A percentile compares a stretch with the other conserved stretches of the same genome.
Conservation (phyloP, 2,888 invertebrate genomes). For the Bedellia somnulentella region DNA sequence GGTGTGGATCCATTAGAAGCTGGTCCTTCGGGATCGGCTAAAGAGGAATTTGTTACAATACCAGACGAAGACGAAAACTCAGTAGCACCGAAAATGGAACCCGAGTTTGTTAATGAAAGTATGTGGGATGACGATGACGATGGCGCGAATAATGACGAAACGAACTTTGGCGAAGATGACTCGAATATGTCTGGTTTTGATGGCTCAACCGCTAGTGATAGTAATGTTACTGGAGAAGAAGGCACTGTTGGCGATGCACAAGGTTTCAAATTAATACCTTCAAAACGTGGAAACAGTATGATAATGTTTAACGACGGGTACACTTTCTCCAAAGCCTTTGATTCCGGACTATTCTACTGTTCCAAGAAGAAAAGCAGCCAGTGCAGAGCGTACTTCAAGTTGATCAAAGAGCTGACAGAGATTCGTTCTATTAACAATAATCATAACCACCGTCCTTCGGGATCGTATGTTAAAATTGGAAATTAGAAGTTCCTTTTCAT, state of each 20-base stretch:
- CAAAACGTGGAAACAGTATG: too few relatives aligned
- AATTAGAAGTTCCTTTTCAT: too few relatives aligned
- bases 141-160: constrained; percentile 64
- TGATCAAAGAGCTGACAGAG: too few relatives aligned
- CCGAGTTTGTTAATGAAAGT: constrained; percentile 65
- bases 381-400: too few relatives aligned
- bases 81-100: constrained; percentile 68
- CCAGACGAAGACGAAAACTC: constrained; percentile 58
- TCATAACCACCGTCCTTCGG: too few relatives aligned
- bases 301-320: too few relatives aligned
- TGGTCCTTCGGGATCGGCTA: constrained; percentile 59
- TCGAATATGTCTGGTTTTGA: constrained; percentile 64
- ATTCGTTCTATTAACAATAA: too few relatives aligned
- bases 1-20: constrained; percentile 65
- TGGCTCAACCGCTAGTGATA: constrained; percentile 52
- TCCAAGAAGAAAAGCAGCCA: too few relatives aligned
- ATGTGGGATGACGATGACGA: constrained; percentile 64
- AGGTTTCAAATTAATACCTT: too few relatives aligned
- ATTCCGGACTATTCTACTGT: too few relatives aligned
- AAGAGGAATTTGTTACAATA: constrained; percentile 57
- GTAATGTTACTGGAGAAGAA: constrained; percentile 52
- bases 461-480: too few relatives aligned
- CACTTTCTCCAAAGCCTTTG: too few relatives aligned
- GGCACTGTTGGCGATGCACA: constrained; percentile 59
- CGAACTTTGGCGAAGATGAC: constrained; percentile 67